phyloP scores from a whole-genome alignment of 1,140 invertebrate species.

The Drosophila malerkotliana region DNA sequence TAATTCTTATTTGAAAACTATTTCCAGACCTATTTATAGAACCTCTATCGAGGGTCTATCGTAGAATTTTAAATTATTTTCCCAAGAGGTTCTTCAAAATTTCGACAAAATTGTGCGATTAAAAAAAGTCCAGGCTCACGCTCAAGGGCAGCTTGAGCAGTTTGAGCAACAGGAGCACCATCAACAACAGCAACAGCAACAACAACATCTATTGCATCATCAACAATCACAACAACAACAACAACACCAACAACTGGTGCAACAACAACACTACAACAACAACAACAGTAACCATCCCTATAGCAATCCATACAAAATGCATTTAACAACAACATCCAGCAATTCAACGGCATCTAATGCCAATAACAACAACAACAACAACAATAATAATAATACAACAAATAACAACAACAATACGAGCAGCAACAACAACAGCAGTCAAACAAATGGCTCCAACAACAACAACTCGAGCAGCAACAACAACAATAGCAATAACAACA shows the following conservation, averaged over 20 bases:
- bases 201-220: constrained; percentile 22
- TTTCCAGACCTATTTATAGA: constrained; percentile 6
- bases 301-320: constrained; percentile 68
- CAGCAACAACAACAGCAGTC: constrained; percentile 51
- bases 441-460: constrained; percentile 60
- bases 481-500: constrained; percentile 83
- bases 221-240: constrained; percentile 28
- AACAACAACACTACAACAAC: constrained; percentile 21
- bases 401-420: constrained; percentile 55
- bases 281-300: constrained; percentile 52
- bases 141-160: constrained; percentile 75
- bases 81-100: constrained; percentile 30
- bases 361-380: constrained; percentile 66
- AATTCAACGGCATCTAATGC: constrained; percentile 71
- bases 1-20: no score
- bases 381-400: constrained; percentile 23
- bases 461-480: constrained; percentile 65
- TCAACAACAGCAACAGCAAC: constrained; percentile 18
- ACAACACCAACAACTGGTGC: constrained; percentile 37
- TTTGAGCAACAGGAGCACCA: constrained; percentile 64
- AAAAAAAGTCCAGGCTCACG: constrained; percentile 78
- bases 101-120: constrained; percentile 74
- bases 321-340: constrained; percentile 67
- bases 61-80: constrained; percentile 11
- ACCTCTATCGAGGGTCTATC: neutral